Evolutionary conservation across 2,888 invertebrate genomes (phyloP).

Genomic region (Drosophila austrosaltans): DNA sequence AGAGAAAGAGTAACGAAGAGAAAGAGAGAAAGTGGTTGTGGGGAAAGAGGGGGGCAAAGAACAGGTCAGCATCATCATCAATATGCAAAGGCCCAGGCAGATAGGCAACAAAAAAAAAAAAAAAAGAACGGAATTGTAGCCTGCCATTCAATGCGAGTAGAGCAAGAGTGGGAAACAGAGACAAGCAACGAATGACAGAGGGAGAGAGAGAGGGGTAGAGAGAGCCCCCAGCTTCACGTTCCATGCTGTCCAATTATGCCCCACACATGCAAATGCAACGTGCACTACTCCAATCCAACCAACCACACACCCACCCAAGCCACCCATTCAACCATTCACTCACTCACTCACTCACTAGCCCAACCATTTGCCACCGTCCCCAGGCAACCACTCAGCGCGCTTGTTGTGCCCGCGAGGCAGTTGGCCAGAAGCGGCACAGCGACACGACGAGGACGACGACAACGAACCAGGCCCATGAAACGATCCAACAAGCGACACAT

Average conservation of each 20-base stretch:
- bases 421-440: conserved; percentile 67
- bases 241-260: conserved; percentile 75
- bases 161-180: conserved; percentile 27
- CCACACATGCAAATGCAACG: conserved; percentile 77
- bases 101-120: conserved; percentile 18
- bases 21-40: not conserved
- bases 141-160: conserved; percentile 60
- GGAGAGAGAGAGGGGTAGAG: not conserved
- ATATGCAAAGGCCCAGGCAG: conserved; percentile 64
- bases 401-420: conserved; percentile 72
- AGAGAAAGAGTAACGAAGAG: conserved; percentile 8
- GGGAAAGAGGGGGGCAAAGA: conserved; percentile 26
- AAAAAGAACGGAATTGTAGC: conserved; percentile 56
- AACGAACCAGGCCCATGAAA: conserved; percentile 20
- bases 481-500: conserved; percentile 48
- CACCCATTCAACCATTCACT: not conserved
- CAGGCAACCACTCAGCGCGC: conserved; percentile 68
- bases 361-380: conserved; percentile 27
- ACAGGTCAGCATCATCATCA: conserved; percentile 64
- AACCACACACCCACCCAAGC: not conserved
- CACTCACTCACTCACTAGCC: not conserved
- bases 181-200: not conserved
- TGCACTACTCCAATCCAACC: conserved; percentile 35
- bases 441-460: conserved; percentile 58
- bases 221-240: conserved; percentile 20